A percentile compares a stretch with the other conserved stretches of the same genome.
phyloP scores from a whole-genome alignment of 30 jellyfish, hydroid and myxozoan species.

The Aurelia aurita complex sp. Pacific region DNA sequence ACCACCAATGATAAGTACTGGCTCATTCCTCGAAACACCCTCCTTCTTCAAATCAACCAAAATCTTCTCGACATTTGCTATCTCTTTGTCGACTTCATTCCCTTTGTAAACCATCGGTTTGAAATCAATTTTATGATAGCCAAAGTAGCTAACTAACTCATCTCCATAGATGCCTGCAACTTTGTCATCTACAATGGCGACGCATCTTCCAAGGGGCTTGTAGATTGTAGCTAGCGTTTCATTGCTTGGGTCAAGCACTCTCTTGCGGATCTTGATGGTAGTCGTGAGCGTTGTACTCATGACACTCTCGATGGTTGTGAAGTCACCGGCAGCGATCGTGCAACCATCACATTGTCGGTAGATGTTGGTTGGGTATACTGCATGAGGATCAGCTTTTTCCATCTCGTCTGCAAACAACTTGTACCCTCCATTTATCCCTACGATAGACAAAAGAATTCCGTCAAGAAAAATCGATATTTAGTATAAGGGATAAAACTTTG shows the following conservation, averaged over 20 bases:
- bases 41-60: constrained; percentile 51
- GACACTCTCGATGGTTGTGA: constrained; percentile 45
- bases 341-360: constrained; percentile 60
- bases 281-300: constrained; percentile 59
- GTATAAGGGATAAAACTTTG: too few species aligned
- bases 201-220: constrained; percentile 68
- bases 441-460: too few species aligned
- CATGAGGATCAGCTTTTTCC: constrained; percentile 59
- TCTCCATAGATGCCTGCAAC: constrained; percentile 28
- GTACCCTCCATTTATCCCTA: constrained; percentile 25
- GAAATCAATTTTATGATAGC: constrained; percentile 25
- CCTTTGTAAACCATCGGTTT: constrained; percentile 37
- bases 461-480: too few species aligned
- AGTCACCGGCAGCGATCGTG: constrained; percentile 41
- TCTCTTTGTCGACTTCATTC: constrained; percentile 63
- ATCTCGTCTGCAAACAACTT: constrained; percentile 12
- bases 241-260: constrained; percentile 35
- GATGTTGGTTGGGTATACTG: constrained; percentile 62
- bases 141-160: constrained; percentile 25
- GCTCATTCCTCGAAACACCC: constrained; percentile 71
- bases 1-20: constrained; percentile 59
- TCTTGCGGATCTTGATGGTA: constrained; percentile 38
- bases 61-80: constrained; percentile 51
- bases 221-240: constrained; percentile 22
- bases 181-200: constrained; percentile 56